phyloP scores from a whole-genome alignment of 2,113 vertebrate species.

The Dicerorhinus sumatrensis region DNA sequence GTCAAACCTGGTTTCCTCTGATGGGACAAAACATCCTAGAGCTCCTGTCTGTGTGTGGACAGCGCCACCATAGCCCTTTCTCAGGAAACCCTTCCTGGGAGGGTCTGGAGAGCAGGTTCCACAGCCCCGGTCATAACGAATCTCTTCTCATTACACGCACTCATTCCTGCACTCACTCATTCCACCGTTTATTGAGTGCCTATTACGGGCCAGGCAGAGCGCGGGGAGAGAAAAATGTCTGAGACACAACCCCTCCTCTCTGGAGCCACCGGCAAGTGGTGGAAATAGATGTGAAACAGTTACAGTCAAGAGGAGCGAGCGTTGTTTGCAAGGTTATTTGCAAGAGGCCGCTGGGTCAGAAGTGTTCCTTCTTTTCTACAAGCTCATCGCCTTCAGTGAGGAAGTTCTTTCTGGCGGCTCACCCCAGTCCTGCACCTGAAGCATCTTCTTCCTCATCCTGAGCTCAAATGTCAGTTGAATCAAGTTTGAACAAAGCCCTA shows the following conservation, averaged over 20 bases:
- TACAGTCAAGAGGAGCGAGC: too few species aligned
- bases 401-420: background rate
- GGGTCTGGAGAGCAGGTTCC: background rate
- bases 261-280: accelerated
- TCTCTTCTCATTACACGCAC: background rate
- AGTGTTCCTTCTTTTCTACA: background rate
- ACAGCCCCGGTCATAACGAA: background rate
- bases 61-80: background rate
- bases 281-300: background rate
- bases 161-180: background rate
- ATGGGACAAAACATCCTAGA: background rate
- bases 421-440: accelerated
- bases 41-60: background rate
- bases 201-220: background rate
- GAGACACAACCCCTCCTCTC: background rate
- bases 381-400: background rate
- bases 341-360: background rate
- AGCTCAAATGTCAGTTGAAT: background rate
- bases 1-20: conserved; percentile 64
- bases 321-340: background rate
- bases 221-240: background rate
- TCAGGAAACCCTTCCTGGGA: background rate
- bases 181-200: background rate
- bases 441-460: background rate
- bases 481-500: background rate